Evolutionary conservation across 2,888 invertebrate species (phyloP), one percentile per base, ranked within the genome.

Genomic region (Diogma glabrata): DNA sequence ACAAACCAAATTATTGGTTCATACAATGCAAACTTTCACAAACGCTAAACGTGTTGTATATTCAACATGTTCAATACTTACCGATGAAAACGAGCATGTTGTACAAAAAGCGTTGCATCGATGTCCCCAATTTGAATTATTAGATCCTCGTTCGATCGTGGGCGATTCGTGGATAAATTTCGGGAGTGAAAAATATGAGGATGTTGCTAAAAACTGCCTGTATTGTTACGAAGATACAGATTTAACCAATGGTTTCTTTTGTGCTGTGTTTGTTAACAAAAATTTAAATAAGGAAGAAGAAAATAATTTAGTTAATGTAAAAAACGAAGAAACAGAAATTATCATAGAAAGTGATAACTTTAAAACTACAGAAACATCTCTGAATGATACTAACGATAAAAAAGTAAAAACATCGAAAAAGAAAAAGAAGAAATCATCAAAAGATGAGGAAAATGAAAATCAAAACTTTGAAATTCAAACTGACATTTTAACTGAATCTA

Each of bases 61-160:
- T 68, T 97, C 96, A 33, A 99, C 99, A 0, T 99, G 99, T 64
- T 99, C 97, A 0, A 62, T 92, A 9, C 78, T 87, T 64, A 77
- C 81, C 0, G 84, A 90, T 69, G 95, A 96, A 72, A 99, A 99
- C 65, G 99, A 99, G 69, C 74, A 82, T 58, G 95, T 96, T 5
- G 23, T 43, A 12, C 20, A n/a, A 6, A 43, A 43, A 9, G 24
- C 23, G n/a, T 22, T 20, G 12, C 3, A 24, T 3, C 19, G 46
- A 30, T 33, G 24, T 22, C 43, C 43, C n/a, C 71, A 76, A 47
- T 87, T 82, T 69, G 75, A 77, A 57, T 72, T 87, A 2, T 73
- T 81, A 30, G 75, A 81, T 53, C 75, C 76, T 1, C 77, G 76
- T 56, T 73, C 78, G 47, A 62, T 78, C 4, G 62, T 85, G 0